These are phyloP conservation scores for Saimiri boliviensis DNA, from an alignment of 2,113 vertebrate genomes.

Conservation along the genomic window DNA sequence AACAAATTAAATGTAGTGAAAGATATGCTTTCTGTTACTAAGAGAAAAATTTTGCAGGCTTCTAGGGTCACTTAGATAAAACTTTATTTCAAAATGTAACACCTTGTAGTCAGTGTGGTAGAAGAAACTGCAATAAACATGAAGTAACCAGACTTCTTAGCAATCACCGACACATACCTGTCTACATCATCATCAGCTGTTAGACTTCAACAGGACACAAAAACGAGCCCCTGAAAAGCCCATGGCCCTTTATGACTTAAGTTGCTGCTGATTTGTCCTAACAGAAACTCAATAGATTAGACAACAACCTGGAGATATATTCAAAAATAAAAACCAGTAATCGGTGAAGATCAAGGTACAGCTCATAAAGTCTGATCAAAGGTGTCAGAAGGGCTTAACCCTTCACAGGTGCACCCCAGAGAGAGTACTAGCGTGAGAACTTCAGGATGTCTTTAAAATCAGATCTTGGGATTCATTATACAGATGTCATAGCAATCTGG, in stretches of 20 bases:
- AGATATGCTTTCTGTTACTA: not conserved
- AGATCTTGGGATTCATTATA: not conserved
- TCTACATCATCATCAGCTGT: constrained; percentile 74
- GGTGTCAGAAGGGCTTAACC: constrained; percentile 63
- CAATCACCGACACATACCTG: constrained; percentile 68
- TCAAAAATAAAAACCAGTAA: constrained; percentile 60
- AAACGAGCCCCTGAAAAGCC: constrained; percentile 76
- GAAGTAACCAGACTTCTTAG: constrained; percentile 65
- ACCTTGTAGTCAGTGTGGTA: constrained; percentile 39
- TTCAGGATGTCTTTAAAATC: not conserved
- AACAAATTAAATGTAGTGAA: not conserved
- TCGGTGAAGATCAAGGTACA: constrained; percentile 55
- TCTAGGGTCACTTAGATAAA: constrained; percentile 56
- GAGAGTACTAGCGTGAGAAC: not conserved
- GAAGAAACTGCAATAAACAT: constrained; percentile 49
- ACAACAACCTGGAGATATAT: constrained; percentile 63
- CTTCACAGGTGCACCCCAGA: not conserved
- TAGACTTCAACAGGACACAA: constrained; percentile 74
- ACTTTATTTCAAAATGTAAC: constrained; percentile 48
- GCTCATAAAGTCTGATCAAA: constrained; percentile 53
- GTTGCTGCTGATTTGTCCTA: constrained; percentile 71
- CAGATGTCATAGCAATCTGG: not conserved
- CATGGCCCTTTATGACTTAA: constrained; percentile 74
- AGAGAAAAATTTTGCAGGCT: constrained; percentile 31
- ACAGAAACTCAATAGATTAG: constrained; percentile 61